phyloP scores from a whole-genome alignment of 2,888 invertebrate species.

The Netelia inedita region DNA sequence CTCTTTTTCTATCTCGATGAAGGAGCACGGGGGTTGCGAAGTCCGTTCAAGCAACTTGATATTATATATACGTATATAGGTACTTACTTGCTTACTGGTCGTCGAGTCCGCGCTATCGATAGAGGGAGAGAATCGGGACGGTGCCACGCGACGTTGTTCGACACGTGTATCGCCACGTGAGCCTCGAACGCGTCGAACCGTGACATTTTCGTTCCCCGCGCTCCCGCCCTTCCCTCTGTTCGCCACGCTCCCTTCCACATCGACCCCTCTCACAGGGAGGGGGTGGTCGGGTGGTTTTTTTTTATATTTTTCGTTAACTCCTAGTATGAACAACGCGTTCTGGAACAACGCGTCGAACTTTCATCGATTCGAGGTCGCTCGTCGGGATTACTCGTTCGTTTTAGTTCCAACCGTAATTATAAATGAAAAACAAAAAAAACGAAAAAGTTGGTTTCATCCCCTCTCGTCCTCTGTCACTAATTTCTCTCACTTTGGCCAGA shows the following conservation, averaged over 20 bases:
- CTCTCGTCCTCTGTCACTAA: too few species aligned
- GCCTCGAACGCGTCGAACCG: conserved; percentile 81
- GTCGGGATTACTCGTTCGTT: too few species aligned
- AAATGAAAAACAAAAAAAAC: too few species aligned
- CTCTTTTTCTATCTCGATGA: neutral
- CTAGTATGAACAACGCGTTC: neutral
- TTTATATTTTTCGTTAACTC: conserved; percentile 6
- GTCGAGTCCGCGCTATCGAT: neutral
- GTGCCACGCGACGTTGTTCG: conserved; percentile 75
- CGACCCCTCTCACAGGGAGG: conserved; percentile 61
- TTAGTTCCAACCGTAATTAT: too few species aligned
- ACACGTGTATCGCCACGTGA: conserved; percentile 84
- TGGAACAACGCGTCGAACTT: neutral
- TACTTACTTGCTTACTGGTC: neutral
- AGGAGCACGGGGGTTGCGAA: neutral
- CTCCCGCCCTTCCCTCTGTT: conserved; percentile 47
- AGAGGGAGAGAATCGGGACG: conserved; percentile 74
- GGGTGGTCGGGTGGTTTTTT: conserved; percentile 56
- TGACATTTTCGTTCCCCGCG: conserved; percentile 76
- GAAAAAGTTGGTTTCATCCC: too few species aligned
- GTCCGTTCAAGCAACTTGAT: neutral
- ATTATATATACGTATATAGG: neutral
- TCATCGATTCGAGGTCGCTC: too few species aligned
- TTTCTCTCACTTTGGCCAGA: too few species aligned
- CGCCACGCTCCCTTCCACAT: conserved; percentile 60